Evolutionary conservation across 2,797 vertebrate species (phyloP), one percentile per base, ranked within the genome.

Genomic region (Bradypodion ventrale): DNA sequence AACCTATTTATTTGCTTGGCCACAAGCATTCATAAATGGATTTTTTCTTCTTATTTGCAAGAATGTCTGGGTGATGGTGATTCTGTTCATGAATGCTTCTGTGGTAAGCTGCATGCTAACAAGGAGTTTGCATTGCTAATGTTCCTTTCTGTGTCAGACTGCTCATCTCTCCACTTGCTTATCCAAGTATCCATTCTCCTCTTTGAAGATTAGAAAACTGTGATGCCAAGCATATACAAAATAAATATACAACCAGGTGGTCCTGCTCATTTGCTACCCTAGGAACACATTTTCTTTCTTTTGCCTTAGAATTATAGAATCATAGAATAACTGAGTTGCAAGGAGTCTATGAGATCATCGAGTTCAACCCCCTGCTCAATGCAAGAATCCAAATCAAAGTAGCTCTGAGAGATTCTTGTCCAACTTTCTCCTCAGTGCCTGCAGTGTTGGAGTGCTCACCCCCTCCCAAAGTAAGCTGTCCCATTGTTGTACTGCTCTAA

Each of bases 1-100:
- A n/a, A 59, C 60, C 49, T 49, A 78, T 68, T 78, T 79, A 82
- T 73, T 74, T 79, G 75, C 75, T 83, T 68, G 76, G 75, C 25
- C 75, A 74, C 49, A 37, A 75, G 60, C 70, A 78, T 74, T 74
- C 75, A 82, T 35, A 79, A 78, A 83, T 87, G 40, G 88, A 23
- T 2, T 63, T 49, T 80, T 60, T 8, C 85, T 37, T 72, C 32
- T 16, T 84, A 25, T 12, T 49, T 68, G 72, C 6, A 63, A 13
- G 8, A 80, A 79, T 40, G 19, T 60, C 52, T 13, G 78, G 83
- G 75, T 85, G 87, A 78, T 62, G 5, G 4, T 9, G 83, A 3
- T 82, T 89, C 87, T 69, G 40, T 3, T 87, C 83, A 80, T 80
- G 66, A 87, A 81, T 5, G 49, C 76, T 52, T 79, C 76, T 73